phyloP scores from a whole-genome alignment of 2,797 vertebrate genomes.

The Megaceryle alcyon region DNA sequence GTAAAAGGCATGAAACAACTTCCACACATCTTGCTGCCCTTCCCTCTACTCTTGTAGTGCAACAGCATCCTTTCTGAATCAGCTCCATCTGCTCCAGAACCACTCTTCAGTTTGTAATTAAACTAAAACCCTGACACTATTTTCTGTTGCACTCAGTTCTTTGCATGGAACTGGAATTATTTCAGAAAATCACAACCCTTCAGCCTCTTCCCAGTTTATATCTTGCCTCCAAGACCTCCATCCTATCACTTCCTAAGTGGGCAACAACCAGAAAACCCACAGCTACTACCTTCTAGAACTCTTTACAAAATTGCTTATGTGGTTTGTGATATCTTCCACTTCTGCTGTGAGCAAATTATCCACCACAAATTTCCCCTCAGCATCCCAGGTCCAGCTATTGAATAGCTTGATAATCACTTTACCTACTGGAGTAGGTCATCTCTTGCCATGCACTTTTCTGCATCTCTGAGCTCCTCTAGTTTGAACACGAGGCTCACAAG shows the following conservation, averaged over 20 bases:
- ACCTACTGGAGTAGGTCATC: not conserved
- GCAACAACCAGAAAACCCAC: not conserved
- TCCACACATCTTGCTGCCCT: not conserved
- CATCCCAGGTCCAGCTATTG: accelerated
- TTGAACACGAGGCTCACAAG: not conserved
- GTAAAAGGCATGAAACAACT: no score
- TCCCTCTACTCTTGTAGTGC: not conserved
- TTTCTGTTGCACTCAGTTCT: not conserved
- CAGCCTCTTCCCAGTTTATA: not conserved
- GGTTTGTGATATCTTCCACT: not conserved
- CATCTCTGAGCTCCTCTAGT: not conserved
- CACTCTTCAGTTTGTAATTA: not conserved
- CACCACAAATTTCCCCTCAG: not conserved
- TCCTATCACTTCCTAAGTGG: not conserved
- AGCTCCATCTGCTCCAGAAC: not conserved
- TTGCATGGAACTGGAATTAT: not conserved
- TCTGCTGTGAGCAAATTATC: not conserved
- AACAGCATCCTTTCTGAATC: not conserved
- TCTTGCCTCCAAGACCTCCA: not conserved
- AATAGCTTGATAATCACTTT: not conserved
- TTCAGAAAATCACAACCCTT: not conserved
- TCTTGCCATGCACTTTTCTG: not conserved
- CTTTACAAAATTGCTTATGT: not conserved
- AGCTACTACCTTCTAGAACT: not conserved
- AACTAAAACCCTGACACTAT: not conserved